Evolutionary conservation across 2,797 vertebrate species (phyloP).

Genomic region (Microchirus variegatus): DNA sequence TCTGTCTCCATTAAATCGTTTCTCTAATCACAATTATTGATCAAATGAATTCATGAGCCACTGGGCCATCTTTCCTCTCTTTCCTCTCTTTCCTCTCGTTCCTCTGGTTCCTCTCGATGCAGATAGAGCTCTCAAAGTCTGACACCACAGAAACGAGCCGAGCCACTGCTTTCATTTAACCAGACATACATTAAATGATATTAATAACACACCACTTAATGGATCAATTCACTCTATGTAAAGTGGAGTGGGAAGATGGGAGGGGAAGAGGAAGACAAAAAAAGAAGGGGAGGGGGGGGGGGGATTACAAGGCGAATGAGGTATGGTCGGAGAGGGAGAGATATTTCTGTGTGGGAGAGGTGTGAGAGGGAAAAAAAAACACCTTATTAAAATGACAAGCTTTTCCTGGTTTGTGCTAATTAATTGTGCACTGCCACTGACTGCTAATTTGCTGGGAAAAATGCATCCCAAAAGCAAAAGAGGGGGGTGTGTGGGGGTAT

Average conservation of each 20-base stretch:
- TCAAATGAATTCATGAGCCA: slow-evolving; percentile 73
- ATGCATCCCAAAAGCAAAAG: slow-evolving; percentile 84
- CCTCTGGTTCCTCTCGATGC: no score
- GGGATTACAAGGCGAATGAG: slow-evolving; percentile 49
- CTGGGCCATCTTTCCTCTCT: slow-evolving; percentile 78
- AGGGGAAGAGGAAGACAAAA: slow-evolving; percentile 20
- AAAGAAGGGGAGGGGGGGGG: slow-evolving; percentile 11
- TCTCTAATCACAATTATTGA: slow-evolving; percentile 78
- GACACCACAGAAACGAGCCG: slow-evolving; percentile 72
- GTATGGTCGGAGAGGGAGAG: slow-evolving; percentile 55
- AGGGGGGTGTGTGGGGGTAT: slow-evolving; percentile 58
- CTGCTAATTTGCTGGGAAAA: slow-evolving; percentile 91
- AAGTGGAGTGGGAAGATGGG: slow-evolving; percentile 81
- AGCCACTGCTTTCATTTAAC: slow-evolving; percentile 87
- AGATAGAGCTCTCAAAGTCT: slow-evolving; percentile 78
- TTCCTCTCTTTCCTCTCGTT: slow-evolving; percentile 74
- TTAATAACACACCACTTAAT: slow-evolving; percentile 91
- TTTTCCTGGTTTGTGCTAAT: slow-evolving; percentile 92
- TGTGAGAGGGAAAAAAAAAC: slow-evolving; percentile 82
- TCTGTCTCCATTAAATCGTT: slow-evolving; percentile 44
- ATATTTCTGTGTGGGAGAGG: slow-evolving; percentile 64
- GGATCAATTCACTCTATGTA: slow-evolving; percentile 92
- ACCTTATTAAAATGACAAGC: slow-evolving; percentile 96
- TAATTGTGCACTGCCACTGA: slow-evolving; percentile 91
- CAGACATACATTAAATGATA: slow-evolving; percentile 91